Evolutionary conservation across 1,140 invertebrate species (phyloP), one percentile per base, ranked within the genome.

Genomic region (Xylocopa sonorina): DNA sequence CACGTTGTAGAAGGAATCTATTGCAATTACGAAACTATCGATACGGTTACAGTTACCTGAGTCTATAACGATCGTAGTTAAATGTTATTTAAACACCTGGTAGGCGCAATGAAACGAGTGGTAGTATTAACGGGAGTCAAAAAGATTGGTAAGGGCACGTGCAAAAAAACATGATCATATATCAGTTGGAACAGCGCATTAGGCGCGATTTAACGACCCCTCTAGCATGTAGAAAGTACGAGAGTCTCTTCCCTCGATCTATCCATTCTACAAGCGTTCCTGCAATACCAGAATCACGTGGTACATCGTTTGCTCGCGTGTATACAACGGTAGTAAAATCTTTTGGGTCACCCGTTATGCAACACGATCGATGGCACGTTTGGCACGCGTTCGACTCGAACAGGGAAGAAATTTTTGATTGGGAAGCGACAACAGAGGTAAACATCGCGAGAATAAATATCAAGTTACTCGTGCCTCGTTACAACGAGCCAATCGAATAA

Each of bases 281-380:
- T 67, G 62, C 63, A 67, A 67, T 38, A 69, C 66, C 64, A 60
- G 21, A 69, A 60, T 77, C 66, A 29, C 55, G 66, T 29, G n/a
- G 53, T 67, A 21, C 32, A 24, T 77, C 34, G 48, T 24, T 27
- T 0, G 16, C 3, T 27, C 1, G 29, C 43, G 38, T 53, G 34
- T 63, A 38, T 16, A 46, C 21, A 46, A 48, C 18, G 55, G 21
- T 29, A 27, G 38, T n/a, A 34, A 29, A 41, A 34, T 38, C 21
- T 79, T 79, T 67, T 55, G 64, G 81, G 77, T 82, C 81, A 80
- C 64, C 69, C 69, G 77, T 82, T 82, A 80, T 66, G 77, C 50
- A 80, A 82, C 66, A 10, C 72, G 81, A 81, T 83, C 81, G 81
- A 83, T 83, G 66, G n/a, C 43, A 81, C 58, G 53, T 81, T 83